Conservation (phyloP, 2,113 vertebrate genomes). For the Thermophis baileyi region DNA sequence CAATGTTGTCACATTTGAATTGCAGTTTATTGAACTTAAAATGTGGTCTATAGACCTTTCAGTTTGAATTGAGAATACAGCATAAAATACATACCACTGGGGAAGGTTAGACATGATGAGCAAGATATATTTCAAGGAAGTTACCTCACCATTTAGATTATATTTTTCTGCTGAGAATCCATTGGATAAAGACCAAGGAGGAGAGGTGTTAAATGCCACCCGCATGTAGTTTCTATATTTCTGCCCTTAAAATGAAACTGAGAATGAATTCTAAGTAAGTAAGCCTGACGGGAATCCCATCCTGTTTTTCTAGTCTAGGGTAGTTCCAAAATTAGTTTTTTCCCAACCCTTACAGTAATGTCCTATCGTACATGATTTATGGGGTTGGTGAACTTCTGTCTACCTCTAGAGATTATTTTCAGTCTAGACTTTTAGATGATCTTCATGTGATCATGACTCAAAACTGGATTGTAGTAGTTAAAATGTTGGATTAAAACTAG, state of each 20-base stretch:
- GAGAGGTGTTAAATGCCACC: neutral
- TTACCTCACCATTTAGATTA: neutral
- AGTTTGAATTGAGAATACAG: neutral
- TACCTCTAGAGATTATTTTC: neutral
- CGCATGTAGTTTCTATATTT: neutral
- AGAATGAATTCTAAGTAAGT: neutral
- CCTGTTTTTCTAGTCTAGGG: neutral
- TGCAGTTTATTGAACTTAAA: neutral
- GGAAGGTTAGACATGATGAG: neutral
- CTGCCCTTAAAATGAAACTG: neutral
- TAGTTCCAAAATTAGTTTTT: neutral
- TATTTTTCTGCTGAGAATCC: neutral
- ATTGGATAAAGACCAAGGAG: neutral
- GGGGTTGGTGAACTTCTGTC: neutral
- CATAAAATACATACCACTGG: neutral
- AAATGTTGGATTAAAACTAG: neutral
- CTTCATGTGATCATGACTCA: neutral
- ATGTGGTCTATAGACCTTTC: neutral
- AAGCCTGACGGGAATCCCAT: neutral
- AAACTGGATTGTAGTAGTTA: neutral
- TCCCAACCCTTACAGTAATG: neutral
- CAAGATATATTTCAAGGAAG: neutral
- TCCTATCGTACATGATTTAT: neutral
- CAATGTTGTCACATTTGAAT: neutral
- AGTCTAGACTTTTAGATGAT: neutral